phyloP scores from a whole-genome alignment of 2,888 invertebrate species.

The Pharmacophagus antenor region DNA sequence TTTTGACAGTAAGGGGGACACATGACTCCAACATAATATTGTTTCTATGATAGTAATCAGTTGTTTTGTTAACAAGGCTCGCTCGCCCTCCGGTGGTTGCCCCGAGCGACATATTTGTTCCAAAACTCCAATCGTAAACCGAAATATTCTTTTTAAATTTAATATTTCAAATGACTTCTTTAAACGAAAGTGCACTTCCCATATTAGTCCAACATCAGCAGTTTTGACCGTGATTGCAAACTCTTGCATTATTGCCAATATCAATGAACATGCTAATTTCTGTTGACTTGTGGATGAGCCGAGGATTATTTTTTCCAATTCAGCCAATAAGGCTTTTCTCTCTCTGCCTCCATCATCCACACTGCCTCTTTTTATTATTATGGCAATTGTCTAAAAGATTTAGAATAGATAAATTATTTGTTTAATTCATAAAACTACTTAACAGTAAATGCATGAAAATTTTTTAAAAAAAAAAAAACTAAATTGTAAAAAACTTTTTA shows the following conservation, averaged over 20 bases:
- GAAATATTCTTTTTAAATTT: constrained; percentile 90
- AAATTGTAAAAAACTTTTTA: background rate
- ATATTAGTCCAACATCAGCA: constrained; percentile 92
- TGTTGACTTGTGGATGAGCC: constrained; percentile 90
- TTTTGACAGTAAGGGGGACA: constrained; percentile 84
- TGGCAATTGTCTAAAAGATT: constrained; percentile 88
- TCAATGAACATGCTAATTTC: constrained; percentile 91
- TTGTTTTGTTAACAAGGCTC: constrained; percentile 82
- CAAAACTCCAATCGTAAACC: constrained; percentile 69
- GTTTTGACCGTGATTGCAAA: constrained; percentile 92
- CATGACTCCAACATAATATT: constrained; percentile 91
- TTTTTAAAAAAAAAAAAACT: too few species aligned
- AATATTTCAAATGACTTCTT: constrained; percentile 91
- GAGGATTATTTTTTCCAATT: constrained; percentile 88
- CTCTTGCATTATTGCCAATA: constrained; percentile 92
- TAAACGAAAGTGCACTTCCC: constrained; percentile 92
- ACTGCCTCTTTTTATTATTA: constrained; percentile 92
- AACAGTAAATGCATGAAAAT: too few species aligned
- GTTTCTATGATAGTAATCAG: constrained; percentile 89
- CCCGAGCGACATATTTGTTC: constrained; percentile 70
- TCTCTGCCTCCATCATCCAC: constrained; percentile 87
- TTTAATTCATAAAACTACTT: too few species aligned
- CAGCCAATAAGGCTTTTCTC: constrained; percentile 84
- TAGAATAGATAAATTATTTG: too few species aligned
- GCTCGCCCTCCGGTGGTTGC: constrained; percentile 74